Conservation (phyloP, 1,140 invertebrate genomes). For the Philopotamus ludificatus region DNA sequence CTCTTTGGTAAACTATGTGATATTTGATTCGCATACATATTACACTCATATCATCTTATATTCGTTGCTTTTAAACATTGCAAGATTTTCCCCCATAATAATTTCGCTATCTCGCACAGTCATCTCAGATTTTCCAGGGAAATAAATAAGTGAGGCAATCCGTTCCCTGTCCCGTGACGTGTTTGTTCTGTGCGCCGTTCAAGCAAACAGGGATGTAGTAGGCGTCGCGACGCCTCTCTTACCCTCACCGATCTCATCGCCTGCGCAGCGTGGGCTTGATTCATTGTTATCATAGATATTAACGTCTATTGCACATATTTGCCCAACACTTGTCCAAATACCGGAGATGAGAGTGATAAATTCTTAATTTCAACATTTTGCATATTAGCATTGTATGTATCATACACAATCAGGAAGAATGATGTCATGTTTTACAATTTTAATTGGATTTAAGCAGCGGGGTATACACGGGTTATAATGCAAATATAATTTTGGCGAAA, state of each 20-base stretch:
- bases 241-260: background rate
- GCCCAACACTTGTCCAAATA: conserved; percentile 7
- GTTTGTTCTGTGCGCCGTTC: conserved; percentile 6
- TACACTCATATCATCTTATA: too few species aligned
- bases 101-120: too few species aligned
- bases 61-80: too few species aligned
- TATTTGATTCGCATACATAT: too few species aligned
- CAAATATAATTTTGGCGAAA: background rate
- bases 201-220: background rate
- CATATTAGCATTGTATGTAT: too few species aligned
- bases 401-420: background rate
- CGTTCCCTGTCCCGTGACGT: background rate
- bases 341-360: background rate
- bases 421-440: background rate
- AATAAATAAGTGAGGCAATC: background rate
- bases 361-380: too few species aligned
- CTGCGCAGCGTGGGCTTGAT: background rate
- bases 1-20: too few species aligned
- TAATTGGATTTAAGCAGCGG: background rate
- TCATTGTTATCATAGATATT: conserved; percentile 11
- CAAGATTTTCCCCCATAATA: too few species aligned
- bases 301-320: conserved; percentile 14
- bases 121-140: background rate
- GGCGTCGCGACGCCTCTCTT: background rate
- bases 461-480: background rate